phyloP scores from a whole-genome alignment of 92 coral and sea anemone species.

The Hydrozoanthus gracilis region DNA sequence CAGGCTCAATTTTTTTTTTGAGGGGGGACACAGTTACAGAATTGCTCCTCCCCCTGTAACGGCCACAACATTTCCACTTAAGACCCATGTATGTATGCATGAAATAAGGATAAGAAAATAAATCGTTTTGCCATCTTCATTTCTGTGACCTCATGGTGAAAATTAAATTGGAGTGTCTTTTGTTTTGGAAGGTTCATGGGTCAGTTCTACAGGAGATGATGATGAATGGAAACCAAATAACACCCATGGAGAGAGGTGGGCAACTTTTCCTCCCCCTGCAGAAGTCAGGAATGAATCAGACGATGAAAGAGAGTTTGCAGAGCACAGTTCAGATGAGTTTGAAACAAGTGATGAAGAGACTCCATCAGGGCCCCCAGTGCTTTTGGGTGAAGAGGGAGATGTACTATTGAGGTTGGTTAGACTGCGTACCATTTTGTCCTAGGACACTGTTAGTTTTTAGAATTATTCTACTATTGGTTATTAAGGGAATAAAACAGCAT shows the following conservation, averaged over 20 bases:
- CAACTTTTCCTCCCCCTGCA: conserved; percentile 19
- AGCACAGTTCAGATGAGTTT: conserved; percentile 73
- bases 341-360: conserved; percentile 85
- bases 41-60: too few relatives aligned
- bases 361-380: conserved; percentile 82
- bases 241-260: conserved; percentile 20
- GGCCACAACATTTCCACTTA: too few relatives aligned
- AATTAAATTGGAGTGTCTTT: neutral
- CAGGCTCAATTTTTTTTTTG: too few relatives aligned
- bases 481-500: too few relatives aligned
- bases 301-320: conserved; percentile 66
- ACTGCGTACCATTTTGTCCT: too few relatives aligned
- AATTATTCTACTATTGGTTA: too few relatives aligned
- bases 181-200: conserved; percentile 19
- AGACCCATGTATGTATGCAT: too few relatives aligned
- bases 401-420: conserved; percentile 71
- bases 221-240: conserved; percentile 15
- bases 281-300: conserved; percentile 19
- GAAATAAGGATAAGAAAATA: too few relatives aligned
- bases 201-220: conserved; percentile 22
- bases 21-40: too few relatives aligned
- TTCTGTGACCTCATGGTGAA: neutral
- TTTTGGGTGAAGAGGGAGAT: conserved; percentile 84
- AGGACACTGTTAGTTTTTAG: too few relatives aligned
- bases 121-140: neutral